phyloP scores from a whole-genome alignment of 2,797 vertebrate genomes.

The Chelmon rostratus region DNA sequence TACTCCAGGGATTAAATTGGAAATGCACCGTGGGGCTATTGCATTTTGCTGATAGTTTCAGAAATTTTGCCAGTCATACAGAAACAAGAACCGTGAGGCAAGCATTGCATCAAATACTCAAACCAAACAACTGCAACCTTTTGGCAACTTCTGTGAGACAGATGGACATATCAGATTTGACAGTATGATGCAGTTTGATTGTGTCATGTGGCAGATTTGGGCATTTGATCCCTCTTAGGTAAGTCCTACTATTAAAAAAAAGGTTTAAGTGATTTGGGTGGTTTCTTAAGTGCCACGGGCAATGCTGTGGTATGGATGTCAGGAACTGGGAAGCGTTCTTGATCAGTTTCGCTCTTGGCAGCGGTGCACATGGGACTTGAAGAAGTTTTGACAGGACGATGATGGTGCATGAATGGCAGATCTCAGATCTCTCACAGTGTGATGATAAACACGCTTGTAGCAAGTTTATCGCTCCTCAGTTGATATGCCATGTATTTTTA shows the following conservation, averaged over 20 bases:
- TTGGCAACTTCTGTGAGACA: conserved; percentile 1
- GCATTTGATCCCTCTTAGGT: conserved; percentile 33
- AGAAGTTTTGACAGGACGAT: conserved; percentile 62
- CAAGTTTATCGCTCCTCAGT: conserved; percentile 51
- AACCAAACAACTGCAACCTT: conserved; percentile 4
- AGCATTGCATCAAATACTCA: conserved; percentile 25
- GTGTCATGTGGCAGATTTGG: conserved; percentile 28
- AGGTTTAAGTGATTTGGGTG: conserved; percentile 42
- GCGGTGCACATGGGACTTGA: conserved; percentile 36
- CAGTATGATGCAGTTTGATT: conserved; percentile 21
- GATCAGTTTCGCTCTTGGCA: conserved; percentile 61
- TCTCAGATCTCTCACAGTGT: conserved; percentile 54
- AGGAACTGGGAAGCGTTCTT: conserved; percentile 51
- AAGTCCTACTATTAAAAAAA: conserved; percentile 22
- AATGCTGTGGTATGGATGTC: conserved; percentile 52
- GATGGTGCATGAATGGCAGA: conserved; percentile 49
- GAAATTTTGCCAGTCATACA: not conserved
- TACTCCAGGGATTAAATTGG: conserved; percentile 11
- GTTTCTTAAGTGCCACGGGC: conserved; percentile 53
- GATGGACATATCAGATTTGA: conserved; percentile 25
- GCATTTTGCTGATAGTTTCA: not conserved
- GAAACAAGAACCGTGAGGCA: not conserved
- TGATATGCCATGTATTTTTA: conserved; percentile 75
- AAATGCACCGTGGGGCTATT: conserved; percentile 12
- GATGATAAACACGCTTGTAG: conserved; percentile 66